Base-by-base conservation (phyloP, 1,140 invertebrate genomes). In the Euwallacea fornicatus region DNA sequence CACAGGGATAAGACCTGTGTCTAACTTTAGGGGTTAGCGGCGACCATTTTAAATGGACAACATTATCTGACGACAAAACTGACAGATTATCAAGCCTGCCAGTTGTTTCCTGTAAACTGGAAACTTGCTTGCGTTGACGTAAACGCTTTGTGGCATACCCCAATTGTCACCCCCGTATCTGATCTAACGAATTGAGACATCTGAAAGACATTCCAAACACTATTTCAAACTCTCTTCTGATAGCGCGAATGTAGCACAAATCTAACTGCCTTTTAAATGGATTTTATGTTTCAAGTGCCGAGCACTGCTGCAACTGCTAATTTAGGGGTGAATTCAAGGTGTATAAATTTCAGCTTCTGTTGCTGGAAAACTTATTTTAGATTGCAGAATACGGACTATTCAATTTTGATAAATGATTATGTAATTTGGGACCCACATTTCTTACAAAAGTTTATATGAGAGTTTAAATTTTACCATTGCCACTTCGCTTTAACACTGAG, bases 111-210 rank as follows among this genome's bases (percentile, higher is more conserved):
- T 76, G 76, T 71, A 76, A 77, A 78, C 73, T 80, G 76, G 77
- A 78, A 80, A 80, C 76, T 80, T 79, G 76, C 73, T 75, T 67
- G 41, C 76, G 76, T 72, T 76, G 76, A 77, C 76, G 75, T 63
- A 58, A 74, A 70, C 70, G 73, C 76, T 75, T 78, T 77, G 77
- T 77, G 66, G 60, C 70, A 76, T 76, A 76, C 78, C 76, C 78
- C 69, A 72, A 76, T 78, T 77, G 76, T 77, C 73, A 78, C 74
- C 73, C 78, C 46, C 67, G 11, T 69, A 79, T 79, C 77, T 77
- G 78, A 79, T 79, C 74, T 77, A 76, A 77, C 76, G 78, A 77
- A 79, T 79, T 79, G 78, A 79, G 76, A 79, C 76, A 77, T 76
- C 74, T 76, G 76, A 76, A 76, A 33, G 21, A 33, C 21, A 75